These are phyloP conservation scores for Pinna nobilis DNA, from an alignment of 1,140 invertebrate species.

Conservation along the genomic window DNA sequence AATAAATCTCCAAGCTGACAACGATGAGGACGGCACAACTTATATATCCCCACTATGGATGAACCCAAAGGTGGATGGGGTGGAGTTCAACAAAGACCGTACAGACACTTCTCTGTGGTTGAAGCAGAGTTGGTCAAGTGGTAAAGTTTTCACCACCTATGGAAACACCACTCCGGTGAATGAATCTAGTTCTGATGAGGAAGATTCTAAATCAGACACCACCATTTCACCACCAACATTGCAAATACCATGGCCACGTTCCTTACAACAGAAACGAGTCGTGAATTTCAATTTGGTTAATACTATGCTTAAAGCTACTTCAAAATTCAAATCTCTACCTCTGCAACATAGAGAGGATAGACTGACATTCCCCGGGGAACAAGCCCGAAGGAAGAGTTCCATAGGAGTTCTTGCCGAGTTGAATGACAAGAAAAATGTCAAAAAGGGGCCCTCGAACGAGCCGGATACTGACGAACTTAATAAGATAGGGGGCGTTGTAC, in stretches of 20 bases:
- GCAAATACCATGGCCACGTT: not conserved
- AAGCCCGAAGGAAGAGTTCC: not conserved
- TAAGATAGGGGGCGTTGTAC: no score
- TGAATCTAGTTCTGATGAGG: not conserved
- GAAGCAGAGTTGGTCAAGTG: conserved; percentile 1
- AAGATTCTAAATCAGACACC: not conserved
- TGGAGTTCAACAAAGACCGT: not conserved
- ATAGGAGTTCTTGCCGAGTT: not conserved
- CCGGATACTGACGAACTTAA: no score
- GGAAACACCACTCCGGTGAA: conserved; percentile 1
- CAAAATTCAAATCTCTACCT: not conserved
- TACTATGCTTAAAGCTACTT: not conserved
- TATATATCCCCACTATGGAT: conserved; percentile 1
- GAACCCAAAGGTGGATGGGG: conserved; percentile 8
- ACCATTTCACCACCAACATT: not conserved
- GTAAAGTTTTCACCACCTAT: conserved; percentile 6
- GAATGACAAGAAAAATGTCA: no score
- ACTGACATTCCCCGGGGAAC: not conserved
- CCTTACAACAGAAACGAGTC: not conserved
- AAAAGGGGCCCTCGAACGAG: no score
- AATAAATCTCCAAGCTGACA: conserved; percentile 16
- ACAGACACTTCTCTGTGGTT: not conserved
- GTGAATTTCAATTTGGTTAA: not conserved
- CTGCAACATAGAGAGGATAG: not conserved
- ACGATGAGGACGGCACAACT: conserved; percentile 8